These are phyloP conservation scores for Cantharis flavilabris DNA, from an alignment of 2,888 invertebrate genomes.

Conservation along the genomic window DNA sequence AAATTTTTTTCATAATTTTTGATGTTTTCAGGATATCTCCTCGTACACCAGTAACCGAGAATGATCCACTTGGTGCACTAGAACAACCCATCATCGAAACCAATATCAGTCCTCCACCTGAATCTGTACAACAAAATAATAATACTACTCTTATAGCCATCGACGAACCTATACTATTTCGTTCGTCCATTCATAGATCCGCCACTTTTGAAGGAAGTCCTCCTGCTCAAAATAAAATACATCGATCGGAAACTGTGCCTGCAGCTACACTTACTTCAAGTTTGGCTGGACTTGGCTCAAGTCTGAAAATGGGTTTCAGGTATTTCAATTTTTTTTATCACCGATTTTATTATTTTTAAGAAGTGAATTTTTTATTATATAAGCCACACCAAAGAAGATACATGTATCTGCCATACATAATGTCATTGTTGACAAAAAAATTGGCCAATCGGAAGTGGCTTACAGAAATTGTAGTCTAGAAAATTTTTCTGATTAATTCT, in stretches of 20 bases:
- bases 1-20: not conserved
- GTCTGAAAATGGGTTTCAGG: slow-evolving; percentile 86
- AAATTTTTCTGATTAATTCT: no score
- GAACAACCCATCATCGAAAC: slow-evolving; percentile 47
- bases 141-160: slow-evolving; percentile 56
- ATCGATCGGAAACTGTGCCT: slow-evolving; percentile 77
- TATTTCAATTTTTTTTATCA: slow-evolving; percentile 53
- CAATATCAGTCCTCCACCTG: slow-evolving; percentile 40
- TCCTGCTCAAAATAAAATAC: slow-evolving; percentile 59
- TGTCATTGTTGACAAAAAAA: no score
- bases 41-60: slow-evolving; percentile 85
- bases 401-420: no score
- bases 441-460: no score
- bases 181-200: slow-evolving; percentile 56
- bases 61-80: slow-evolving; percentile 89
- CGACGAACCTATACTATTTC: slow-evolving; percentile 72
- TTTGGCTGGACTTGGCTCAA: slow-evolving; percentile 79
- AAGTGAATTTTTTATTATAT: not conserved
- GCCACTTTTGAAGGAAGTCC: slow-evolving; percentile 61
- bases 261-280: slow-evolving; percentile 75
- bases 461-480: no score
- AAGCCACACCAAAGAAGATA: not conserved
- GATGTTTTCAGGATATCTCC: slow-evolving; percentile 64
- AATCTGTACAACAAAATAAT: slow-evolving; percentile 46
- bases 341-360: not conserved